Conservation (phyloP, 1,140 invertebrate genomes). For the Drosophila ananassae region DNA sequence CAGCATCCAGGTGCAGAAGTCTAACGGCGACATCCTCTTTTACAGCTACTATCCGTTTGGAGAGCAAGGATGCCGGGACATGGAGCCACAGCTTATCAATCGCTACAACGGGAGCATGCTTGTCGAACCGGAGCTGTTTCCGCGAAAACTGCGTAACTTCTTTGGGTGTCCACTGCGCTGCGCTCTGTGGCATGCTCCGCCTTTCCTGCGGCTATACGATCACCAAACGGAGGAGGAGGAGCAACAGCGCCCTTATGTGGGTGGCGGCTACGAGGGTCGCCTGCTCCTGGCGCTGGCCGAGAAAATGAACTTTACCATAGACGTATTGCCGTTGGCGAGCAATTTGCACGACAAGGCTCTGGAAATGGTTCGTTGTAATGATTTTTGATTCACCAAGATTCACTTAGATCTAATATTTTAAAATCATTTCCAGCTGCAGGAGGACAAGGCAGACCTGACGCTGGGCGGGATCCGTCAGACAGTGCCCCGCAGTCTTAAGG, state of each 20-base stretch:
- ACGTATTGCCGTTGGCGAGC: conserved; percentile 5
- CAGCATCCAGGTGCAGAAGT: conserved; percentile 67
- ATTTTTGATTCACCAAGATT: neutral
- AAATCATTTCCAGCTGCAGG: conserved; percentile 26
- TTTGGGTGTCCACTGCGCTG: conserved; percentile 56
- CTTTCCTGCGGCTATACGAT: conserved; percentile 42
- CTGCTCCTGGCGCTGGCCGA: conserved; percentile 51
- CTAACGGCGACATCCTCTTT: conserved; percentile 64
- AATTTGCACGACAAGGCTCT: conserved; percentile 22
- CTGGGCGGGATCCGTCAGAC: conserved; percentile 59
- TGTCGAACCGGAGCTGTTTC: conserved; percentile 48
- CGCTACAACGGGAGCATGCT: conserved; percentile 59
- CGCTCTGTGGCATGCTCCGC: conserved; percentile 56
- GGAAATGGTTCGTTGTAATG: conserved; percentile 46
- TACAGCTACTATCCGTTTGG: conserved; percentile 70
- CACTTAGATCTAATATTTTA: neutral
- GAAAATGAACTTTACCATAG: conserved; percentile 54
- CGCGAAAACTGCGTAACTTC: conserved; percentile 65
- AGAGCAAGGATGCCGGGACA: conserved; percentile 27
- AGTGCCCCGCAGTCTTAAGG: conserved; percentile 26
- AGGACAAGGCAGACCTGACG: conserved; percentile 47
- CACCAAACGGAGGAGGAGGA: neutral
- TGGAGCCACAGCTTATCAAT: conserved; percentile 62
- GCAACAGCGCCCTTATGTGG: neutral
- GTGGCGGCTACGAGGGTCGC: conserved; percentile 57